Evolutionary conservation across 2,888 invertebrate species (phyloP), one percentile per base, ranked within the genome.

Genomic region (Luperina testacea): DNA sequence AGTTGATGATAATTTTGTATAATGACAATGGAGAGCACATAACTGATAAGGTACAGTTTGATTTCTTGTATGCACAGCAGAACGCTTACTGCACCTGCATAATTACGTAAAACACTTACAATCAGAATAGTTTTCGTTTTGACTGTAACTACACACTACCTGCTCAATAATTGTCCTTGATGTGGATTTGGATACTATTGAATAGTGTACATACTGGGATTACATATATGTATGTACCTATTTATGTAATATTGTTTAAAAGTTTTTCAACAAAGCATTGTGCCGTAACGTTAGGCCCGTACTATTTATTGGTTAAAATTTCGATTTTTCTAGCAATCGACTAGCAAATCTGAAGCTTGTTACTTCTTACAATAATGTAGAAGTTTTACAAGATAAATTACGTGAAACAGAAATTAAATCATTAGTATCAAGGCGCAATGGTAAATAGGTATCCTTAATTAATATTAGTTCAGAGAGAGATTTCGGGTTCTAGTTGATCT

Each of bases 191-290:
- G n/a, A 57, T 48, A 38, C 17, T 48, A 42, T 32, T 38, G 6
- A 61, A 13, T 61, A 13, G 24, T 5, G 24, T 32, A 48, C 48
- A 32, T 17, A 5, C 27, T 45, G 0, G 17, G 6, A 64, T 64
- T 67, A 45, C 48, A 51, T 17, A 67, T 51, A 42, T 11, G 11
- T 11, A 27, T 24, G 80, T 27, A 51, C 27, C 72, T 75, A 77
- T 81, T 79, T 86, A 88, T 77, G 85, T 83, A 83, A 89, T 74
- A 11, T 67, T 83, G 88, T 86, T 85, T 87, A 63, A 45, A 76
- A 73, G 59, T 75, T 77, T 70, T 59, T 71, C 27, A 61, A n/a
- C n/a, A 75, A 48, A 57, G 80, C 70, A 90, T 90, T 90, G 90
- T 90, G 88, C 71, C 38, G 87, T 89, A 90, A 90, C 80, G 32